phyloP scores from a whole-genome alignment of 2,888 invertebrate species.

The Tridacna gigas region DNA sequence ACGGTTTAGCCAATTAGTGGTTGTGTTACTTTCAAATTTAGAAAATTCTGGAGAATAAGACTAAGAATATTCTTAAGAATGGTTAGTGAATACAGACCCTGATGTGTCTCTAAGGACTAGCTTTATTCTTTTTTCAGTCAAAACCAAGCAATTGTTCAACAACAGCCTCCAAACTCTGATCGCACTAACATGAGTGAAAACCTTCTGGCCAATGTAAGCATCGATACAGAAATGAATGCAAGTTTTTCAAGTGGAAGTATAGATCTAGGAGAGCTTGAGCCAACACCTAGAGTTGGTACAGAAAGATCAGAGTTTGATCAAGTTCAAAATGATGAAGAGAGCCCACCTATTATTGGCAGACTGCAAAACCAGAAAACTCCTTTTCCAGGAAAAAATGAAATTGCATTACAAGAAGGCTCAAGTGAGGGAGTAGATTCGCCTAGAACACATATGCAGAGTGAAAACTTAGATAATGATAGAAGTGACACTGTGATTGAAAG shows the following conservation, averaged over 20 bases:
- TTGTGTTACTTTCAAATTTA: too few relatives aligned
- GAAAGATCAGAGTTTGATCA: constrained; percentile 40
- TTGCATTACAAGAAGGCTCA: constrained; percentile 35
- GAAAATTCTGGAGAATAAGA: too few relatives aligned
- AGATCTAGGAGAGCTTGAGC: constrained; percentile 69
- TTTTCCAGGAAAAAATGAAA: constrained; percentile 39
- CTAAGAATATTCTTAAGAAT: too few relatives aligned
- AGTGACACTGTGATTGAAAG: constrained; percentile 25
- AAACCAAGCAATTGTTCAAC: constrained; percentile 9
- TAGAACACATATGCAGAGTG: background rate
- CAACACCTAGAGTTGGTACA: constrained; percentile 53
- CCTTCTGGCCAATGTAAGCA: constrained; percentile 80
- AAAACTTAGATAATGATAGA: background rate
- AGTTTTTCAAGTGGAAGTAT: constrained; percentile 71
- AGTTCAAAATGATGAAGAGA: background rate
- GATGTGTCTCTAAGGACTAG: too few relatives aligned
- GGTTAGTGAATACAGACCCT: too few relatives aligned
- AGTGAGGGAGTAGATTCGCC: background rate
- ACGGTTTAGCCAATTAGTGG: too few relatives aligned
- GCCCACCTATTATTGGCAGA: constrained; percentile 30
- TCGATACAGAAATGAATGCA: constrained; percentile 77
- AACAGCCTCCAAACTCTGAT: constrained; percentile 23
- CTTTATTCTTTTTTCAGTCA: background rate
- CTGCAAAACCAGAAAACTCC: constrained; percentile 40
- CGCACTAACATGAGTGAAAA: constrained; percentile 56